Evolutionary conservation across 1,140 invertebrate species (phyloP), one percentile per base, ranked within the genome.

Genomic region (Drosophila murphyi): DNA sequence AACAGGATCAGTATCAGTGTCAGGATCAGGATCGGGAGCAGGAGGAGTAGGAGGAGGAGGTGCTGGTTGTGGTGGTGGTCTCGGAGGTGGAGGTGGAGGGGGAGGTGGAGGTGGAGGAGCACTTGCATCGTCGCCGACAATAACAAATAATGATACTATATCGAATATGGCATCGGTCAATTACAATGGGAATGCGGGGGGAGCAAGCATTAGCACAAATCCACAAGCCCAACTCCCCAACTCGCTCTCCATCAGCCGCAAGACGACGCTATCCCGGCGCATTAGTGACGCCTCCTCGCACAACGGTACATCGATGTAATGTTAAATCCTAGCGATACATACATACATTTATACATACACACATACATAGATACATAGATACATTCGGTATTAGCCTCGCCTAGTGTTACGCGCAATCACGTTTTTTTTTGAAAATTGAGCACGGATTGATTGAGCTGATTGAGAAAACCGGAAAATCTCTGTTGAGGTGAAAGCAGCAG

Each of bases 81-180:
- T n/a, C 3, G 39, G 39, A 0, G 10, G 3, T 43, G 39, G 10
- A n/a, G 39, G 39, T 0, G 7, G 1, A 3, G 39, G 8, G 0
- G 8, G 8, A 7, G 10, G 2, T 0, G 7, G 1, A 3, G 39
- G 8, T 3, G 8, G 8, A 7, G 10, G 2, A 20, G 93, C 93
- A 1, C 64, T 95, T 10, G 96, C 97, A 0, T 96, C 96, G 7
- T 96, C 96, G 1, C 96, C 96, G 0, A 96, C 96, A 2, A 6
- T 39, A 39, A 94, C 96, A 72, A 96, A 97, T 75, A 96, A 97
- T 82, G 8, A 0, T 41, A n/a, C 3, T 2, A 94, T 96, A 95
- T 3, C 96, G 95, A 31, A 87, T 95, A 29, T 96, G 96, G 96
- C 96, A 3, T 81, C 96, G 12, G 96, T 96, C 83, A 68, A 59